Conservation (phyloP, 2,113 vertebrate genomes). For the Gopherus flavomarginatus region DNA sequence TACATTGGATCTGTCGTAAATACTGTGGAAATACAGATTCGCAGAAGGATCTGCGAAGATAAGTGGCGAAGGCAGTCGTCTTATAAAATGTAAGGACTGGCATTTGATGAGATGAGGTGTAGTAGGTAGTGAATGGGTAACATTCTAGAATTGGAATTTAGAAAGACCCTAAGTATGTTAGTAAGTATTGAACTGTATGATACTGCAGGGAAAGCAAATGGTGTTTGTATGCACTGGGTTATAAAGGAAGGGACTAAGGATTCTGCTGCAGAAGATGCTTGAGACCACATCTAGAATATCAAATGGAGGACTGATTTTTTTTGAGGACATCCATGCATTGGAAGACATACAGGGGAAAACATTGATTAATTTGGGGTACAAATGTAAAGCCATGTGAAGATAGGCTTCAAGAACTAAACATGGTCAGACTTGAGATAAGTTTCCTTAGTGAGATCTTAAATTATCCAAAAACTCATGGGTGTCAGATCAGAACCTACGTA, state of each 20-base stretch:
- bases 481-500: not conserved
- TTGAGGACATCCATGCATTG: accelerated
- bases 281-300: not conserved
- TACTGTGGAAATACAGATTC: not conserved
- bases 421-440: not conserved
- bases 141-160: not conserved
- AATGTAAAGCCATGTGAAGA: accelerated
- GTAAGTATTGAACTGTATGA: not conserved
- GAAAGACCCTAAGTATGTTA: not conserved
- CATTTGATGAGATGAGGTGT: not conserved
- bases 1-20: not conserved
- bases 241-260: not conserved
- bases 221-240: not conserved
- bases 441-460: not conserved
- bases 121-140: not conserved
- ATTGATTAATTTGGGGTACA: not conserved
- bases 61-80: not conserved
- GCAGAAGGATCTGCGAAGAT: not conserved
- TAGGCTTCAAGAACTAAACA: accelerated
- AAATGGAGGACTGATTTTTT: not conserved
- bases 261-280: not conserved
- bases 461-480: not conserved
- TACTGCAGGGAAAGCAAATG: not conserved
- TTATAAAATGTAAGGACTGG: not conserved
- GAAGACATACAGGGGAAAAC: not conserved